Evolutionary conservation across 2,888 invertebrate species (phyloP), one percentile per base, ranked within the genome.

Genomic region (Chesias legatella): DNA sequence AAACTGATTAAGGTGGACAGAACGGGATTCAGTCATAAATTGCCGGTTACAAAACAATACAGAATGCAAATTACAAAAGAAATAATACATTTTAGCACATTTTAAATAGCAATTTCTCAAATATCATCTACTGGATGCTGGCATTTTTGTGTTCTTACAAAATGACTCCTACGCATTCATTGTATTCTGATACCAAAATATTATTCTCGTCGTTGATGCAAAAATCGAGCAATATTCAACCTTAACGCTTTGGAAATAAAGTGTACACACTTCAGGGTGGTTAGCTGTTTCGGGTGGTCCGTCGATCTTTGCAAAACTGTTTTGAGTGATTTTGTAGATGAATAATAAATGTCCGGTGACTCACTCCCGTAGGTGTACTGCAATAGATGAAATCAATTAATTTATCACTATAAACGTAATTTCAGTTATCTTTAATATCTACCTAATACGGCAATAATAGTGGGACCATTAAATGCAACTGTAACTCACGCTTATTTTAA

Each of bases 141-240:
- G 62, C 66, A 74, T 77, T 79, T 79, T 76, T 70, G 57, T 58
- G 59, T 63, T 57, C 65, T 74, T 75, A 73, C 73, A 65, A 67
- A 70, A 65, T 53, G 51, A 59, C 78, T 58, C 81, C 80, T 53
- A 80, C 81, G 58, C 63, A 45, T 7, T 61, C 59, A 78, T 79
- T 79, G 79, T 79, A 67, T 58, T 63, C 58, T 52, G 61, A 60
- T 60, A 59, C 45, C 56, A 52, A 29, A 41, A 33, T 7, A 3
- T 35, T 32, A 10, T 6, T 23, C 26, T 6, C 7, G 10, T 10
- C n/a, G 23, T n/a, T 8, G 24, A 7, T 6, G 29, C 10, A 36
- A 20, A 36, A 43, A 27, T 10, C 9, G 10, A 13, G 37, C 40
- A 4, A 37, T 25, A 30, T 21, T 33, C 6, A 41, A 51, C 38